Conservation (phyloP, 2,888 invertebrate species). For the Leptura quadrifasciata region DNA sequence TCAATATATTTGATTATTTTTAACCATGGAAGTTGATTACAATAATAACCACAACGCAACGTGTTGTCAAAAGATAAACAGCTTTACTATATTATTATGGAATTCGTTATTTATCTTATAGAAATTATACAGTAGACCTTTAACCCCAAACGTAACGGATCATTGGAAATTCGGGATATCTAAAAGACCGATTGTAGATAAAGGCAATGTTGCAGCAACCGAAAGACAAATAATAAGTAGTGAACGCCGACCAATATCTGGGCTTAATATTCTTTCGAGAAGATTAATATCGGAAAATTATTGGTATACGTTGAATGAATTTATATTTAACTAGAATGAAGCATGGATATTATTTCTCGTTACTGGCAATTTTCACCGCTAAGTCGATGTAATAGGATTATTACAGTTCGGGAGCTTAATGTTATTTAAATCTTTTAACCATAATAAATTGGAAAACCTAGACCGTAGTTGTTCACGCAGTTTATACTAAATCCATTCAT, state of each 20-base stretch:
- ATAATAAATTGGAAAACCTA: no score
- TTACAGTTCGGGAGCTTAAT: no score
- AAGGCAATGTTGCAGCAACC: constrained; percentile 33
- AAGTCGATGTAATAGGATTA: no score
- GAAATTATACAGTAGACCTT: constrained; percentile 30
- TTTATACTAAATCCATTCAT: no score
- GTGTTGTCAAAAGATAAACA: constrained; percentile 5
- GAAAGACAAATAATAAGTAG: constrained; percentile 35
- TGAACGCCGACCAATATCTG: not conserved
- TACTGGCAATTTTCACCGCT: not conserved
- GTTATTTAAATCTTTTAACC: no score
- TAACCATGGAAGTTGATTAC: not conserved
- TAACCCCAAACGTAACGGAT: constrained; percentile 30
- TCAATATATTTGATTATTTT: not conserved
- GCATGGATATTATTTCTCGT: not conserved
- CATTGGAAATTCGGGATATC: constrained; percentile 21
- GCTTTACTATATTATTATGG: constrained; percentile 20
- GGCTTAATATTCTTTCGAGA: not conserved
- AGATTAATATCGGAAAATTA: constrained; percentile 13
- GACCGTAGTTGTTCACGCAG: no score
- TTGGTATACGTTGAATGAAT: not conserved
- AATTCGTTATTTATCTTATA: constrained; percentile 37
- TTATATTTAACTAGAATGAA: not conserved
- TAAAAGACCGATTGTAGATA: constrained; percentile 29
- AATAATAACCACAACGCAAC: not conserved